A percentile compares a stretch with the other conserved stretches of the same genome.
Evolutionary conservation across 1,140 invertebrate species (phyloP).

Genomic region (Drosophila kepulauana): DNA sequence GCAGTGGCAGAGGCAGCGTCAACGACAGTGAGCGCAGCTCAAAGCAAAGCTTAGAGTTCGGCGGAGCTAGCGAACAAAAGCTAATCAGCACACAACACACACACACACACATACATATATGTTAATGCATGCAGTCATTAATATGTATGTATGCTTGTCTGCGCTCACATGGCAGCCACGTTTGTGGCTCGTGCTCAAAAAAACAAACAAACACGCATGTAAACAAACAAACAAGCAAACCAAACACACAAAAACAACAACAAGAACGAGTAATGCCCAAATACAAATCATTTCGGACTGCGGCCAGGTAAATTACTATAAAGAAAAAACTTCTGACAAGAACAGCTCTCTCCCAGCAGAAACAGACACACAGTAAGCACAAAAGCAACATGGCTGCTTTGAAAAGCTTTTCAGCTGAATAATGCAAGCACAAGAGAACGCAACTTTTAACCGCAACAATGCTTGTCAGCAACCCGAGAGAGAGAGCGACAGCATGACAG

Average conservation of each 20-base stretch:
- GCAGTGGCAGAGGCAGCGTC: neutral
- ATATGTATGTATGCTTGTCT: slow-evolving; percentile 7
- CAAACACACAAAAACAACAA: slow-evolving; percentile 34
- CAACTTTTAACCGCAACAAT: slow-evolving; percentile 12
- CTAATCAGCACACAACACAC: slow-evolving; percentile 26
- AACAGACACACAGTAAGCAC: slow-evolving; percentile 17
- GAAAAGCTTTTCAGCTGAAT: slow-evolving; percentile 80
- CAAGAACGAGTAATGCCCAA: slow-evolving; percentile 36
- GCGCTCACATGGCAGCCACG: slow-evolving; percentile 24
- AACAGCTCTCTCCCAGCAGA: slow-evolving; percentile 31
- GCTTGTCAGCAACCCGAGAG: slow-evolving; percentile 25
- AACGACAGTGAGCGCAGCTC: slow-evolving; percentile 8
- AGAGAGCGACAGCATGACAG: slow-evolving; percentile 5
- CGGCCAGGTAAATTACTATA: slow-evolving; percentile 57
- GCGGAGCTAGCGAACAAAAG: slow-evolving; percentile 27
- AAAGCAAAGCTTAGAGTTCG: slow-evolving; percentile 56
- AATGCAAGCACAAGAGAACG: slow-evolving; percentile 40
- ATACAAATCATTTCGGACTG: slow-evolving; percentile 42
- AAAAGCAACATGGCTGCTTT: slow-evolving; percentile 78
- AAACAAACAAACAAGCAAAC: slow-evolving; percentile 49
- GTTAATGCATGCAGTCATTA: neutral
- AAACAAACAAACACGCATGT: slow-evolving; percentile 46
- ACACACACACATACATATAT: neutral
- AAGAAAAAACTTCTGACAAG: slow-evolving; percentile 23
- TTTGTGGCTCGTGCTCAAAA: slow-evolving; percentile 57